Percentiles rank a stretch among this genome's conserved stretches.
Conservation (phyloP, 2,797 vertebrate genomes). For the Sebastes flavidus region DNA sequence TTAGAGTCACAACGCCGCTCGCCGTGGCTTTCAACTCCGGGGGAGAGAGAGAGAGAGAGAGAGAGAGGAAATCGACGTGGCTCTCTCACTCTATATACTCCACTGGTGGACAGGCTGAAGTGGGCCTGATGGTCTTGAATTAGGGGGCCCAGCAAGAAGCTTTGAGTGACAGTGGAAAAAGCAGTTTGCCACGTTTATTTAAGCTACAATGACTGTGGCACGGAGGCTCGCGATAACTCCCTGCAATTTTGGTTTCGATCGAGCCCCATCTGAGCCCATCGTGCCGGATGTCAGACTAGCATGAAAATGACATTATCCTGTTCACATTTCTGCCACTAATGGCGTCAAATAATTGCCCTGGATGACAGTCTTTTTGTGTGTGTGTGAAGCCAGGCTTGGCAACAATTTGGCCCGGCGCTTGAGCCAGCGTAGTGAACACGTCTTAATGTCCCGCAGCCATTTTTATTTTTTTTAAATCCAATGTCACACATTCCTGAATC, state of each 20-base stretch:
- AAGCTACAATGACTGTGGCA: slow-evolving; percentile 31
- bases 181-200: slow-evolving; percentile 66
- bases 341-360: slow-evolving; percentile 55
- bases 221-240: slow-evolving; percentile 47
- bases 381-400: slow-evolving; percentile 17
- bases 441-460: slow-evolving; percentile 13
- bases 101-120: slow-evolving; percentile 50
- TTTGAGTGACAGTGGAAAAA: slow-evolving; percentile 55
- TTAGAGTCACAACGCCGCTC: slow-evolving; percentile 60
- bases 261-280: slow-evolving; percentile 55
- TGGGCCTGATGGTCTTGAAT: slow-evolving; percentile 71
- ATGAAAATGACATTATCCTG: slow-evolving; percentile 62
- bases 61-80: slow-evolving; percentile 46
- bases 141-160: slow-evolving; percentile 54
- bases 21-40: slow-evolving; percentile 55
- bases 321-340: slow-evolving; percentile 62
- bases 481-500: slow-evolving; percentile 54
- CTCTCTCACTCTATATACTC: slow-evolving; percentile 19
- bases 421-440: background rate
- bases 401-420: background rate
- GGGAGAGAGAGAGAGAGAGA: slow-evolving; percentile 2
- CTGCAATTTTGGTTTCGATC: slow-evolving; percentile 63
- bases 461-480: background rate
- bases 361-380: slow-evolving; percentile 33
- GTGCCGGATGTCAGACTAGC: slow-evolving; percentile 51